Conservation (phyloP, 1,140 invertebrate species). For the Melitaea cinxia region DNA sequence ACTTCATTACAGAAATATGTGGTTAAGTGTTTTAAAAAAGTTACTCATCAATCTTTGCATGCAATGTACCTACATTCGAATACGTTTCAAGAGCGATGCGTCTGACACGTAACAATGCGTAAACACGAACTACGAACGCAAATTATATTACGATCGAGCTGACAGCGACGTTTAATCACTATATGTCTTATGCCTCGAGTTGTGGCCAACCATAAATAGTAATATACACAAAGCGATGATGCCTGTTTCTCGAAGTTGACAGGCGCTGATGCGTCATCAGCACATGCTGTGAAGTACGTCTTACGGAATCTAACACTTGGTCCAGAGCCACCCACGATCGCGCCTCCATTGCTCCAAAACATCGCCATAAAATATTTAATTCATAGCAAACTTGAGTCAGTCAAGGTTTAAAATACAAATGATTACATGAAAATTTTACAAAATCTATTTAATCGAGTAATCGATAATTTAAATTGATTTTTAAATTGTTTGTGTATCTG, state of each 20-base stretch:
- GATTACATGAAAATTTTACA: not conserved
- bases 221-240: conserved; percentile 48
- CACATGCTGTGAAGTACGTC: conserved; percentile 42
- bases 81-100: conserved; percentile 28
- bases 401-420: not conserved
- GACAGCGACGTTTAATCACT: conserved; percentile 45
- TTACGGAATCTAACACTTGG: conserved; percentile 55
- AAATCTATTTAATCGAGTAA: no score
- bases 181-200: conserved; percentile 36
- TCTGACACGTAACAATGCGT: conserved; percentile 32
- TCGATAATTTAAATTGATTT: no score
- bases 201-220: conserved; percentile 64
- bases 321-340: conserved; percentile 59
- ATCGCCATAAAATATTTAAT: conserved; percentile 15
- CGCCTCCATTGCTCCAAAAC: conserved; percentile 47
- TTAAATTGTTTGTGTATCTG: no score
- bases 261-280: conserved; percentile 54
- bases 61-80: conserved; percentile 16
- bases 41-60: conserved; percentile 38
- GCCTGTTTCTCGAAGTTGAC: conserved; percentile 47
- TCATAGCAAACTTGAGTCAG: conserved; percentile 1
- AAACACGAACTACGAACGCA: conserved; percentile 26
- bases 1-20: conserved; percentile 40
- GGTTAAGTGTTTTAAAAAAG: conserved; percentile 36
- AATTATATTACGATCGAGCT: conserved; percentile 29